Evolutionary conservation across 2,113 vertebrate species (phyloP).

Genomic region (Sisor rabdophorus): DNA sequence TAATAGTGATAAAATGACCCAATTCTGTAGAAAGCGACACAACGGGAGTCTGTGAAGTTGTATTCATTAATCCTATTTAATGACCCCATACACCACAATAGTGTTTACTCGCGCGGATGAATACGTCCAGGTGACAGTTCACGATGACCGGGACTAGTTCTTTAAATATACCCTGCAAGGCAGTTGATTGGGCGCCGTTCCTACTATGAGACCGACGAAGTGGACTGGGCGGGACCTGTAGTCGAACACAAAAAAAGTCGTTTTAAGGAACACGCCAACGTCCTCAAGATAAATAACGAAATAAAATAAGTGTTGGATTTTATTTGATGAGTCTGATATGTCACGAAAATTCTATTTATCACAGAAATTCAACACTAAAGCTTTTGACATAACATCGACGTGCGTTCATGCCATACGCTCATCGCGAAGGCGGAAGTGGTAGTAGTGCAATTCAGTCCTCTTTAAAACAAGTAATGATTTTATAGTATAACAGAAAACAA

Average conservation of each 20-base stretch:
- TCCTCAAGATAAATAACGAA: not conserved
- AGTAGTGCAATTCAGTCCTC: not conserved
- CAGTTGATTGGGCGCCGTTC: constrained; percentile 50
- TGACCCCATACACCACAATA: constrained; percentile 21
- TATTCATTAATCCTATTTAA: constrained; percentile 30
- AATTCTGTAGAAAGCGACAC: not conserved
- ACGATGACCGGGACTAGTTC: constrained; percentile 64
- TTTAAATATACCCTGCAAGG: constrained; percentile 63
- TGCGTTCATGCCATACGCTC: not conserved
- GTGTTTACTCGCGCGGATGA: constrained; percentile 72
- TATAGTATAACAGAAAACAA: not conserved
- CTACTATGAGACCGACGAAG: constrained; percentile 23
- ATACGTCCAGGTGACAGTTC: constrained; percentile 72
- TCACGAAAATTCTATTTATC: no score
- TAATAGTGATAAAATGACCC: not conserved
- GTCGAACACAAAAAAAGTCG: not conserved
- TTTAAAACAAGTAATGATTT: not conserved
- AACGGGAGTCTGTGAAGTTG: constrained; percentile 15
- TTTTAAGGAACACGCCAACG: not conserved
- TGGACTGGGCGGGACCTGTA: constrained; percentile 14
- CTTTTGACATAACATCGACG: not conserved
- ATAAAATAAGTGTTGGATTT: not conserved
- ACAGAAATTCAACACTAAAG: not conserved
- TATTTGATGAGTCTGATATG: no score
- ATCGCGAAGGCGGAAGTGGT: not conserved